These are phyloP conservation scores for Notamacropus eugenii DNA, from an alignment of 2,797 vertebrate species.

Conservation along the genomic window DNA sequence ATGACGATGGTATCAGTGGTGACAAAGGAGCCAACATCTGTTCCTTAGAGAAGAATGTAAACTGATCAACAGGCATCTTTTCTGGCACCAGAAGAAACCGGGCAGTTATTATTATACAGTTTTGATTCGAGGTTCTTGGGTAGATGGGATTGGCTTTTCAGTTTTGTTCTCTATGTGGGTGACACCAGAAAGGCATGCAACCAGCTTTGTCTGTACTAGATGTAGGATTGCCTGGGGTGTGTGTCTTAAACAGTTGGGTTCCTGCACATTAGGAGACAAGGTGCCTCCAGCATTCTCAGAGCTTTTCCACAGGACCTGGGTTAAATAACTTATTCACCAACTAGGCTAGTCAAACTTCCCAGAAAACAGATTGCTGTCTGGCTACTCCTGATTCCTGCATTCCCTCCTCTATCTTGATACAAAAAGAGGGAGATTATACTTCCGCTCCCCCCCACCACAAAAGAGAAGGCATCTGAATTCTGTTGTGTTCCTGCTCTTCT, in stretches of 20 bases:
- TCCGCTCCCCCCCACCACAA: neutral
- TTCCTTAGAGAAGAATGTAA: slow-evolving; percentile 4
- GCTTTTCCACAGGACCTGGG: neutral
- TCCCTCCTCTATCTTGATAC: neutral
- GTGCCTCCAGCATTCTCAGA: neutral
- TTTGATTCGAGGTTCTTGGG: too few species aligned
- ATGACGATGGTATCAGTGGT: neutral
- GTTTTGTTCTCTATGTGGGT: too few species aligned
- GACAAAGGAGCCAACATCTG: neutral
- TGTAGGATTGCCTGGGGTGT: neutral
- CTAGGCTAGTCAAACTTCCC: neutral
- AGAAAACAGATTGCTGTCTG: neutral
- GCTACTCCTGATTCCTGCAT: neutral
- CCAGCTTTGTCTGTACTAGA: too few species aligned
- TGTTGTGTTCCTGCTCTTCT: neutral
- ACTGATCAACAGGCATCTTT: neutral
- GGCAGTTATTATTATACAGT: too few species aligned
- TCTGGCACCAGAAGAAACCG: too few species aligned
- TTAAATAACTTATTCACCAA: neutral
- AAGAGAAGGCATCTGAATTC: neutral
- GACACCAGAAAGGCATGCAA: too few species aligned
- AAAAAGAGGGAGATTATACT: neutral
- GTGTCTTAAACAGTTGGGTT: neutral
- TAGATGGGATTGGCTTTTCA: too few species aligned
- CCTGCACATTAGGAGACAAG: neutral